Evolutionary conservation across 2,888 invertebrate genomes (phyloP).

Genomic region (Cataglyphis cursor): DNA sequence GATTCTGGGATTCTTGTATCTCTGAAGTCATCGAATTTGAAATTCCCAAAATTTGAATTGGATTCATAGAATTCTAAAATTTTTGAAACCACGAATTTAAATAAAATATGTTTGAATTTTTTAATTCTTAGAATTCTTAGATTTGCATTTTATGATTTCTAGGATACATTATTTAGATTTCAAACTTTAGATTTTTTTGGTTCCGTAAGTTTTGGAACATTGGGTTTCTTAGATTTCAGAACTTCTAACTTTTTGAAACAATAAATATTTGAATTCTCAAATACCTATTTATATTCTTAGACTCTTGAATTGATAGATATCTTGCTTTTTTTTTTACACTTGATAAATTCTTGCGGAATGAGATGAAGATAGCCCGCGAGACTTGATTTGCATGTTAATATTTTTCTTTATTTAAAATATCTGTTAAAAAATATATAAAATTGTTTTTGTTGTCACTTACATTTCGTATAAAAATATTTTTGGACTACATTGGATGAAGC

Average conservation of each 20-base stretch:
- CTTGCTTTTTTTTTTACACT: background rate
- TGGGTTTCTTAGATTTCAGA: background rate
- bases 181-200: background rate
- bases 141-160: background rate
- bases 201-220: background rate
- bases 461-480: slow-evolving; percentile 4
- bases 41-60: slow-evolving; percentile 1
- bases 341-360: slow-evolving; percentile 14
- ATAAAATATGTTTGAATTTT: background rate
- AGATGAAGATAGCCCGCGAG: slow-evolving; percentile 20
- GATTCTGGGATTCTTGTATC: background rate
- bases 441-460: background rate
- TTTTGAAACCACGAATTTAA: background rate
- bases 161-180: background rate
- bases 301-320: background rate
- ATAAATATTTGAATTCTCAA: background rate
- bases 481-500: background rate
- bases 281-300: background rate
- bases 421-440: background rate
- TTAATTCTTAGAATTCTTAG: background rate
- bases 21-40: background rate
- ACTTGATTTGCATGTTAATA: slow-evolving; percentile 2
- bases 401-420: background rate
- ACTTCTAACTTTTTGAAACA: background rate
- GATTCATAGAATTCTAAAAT: background rate